Conservation (phyloP, 2,113 vertebrate genomes). For the Falco punctatus region DNA sequence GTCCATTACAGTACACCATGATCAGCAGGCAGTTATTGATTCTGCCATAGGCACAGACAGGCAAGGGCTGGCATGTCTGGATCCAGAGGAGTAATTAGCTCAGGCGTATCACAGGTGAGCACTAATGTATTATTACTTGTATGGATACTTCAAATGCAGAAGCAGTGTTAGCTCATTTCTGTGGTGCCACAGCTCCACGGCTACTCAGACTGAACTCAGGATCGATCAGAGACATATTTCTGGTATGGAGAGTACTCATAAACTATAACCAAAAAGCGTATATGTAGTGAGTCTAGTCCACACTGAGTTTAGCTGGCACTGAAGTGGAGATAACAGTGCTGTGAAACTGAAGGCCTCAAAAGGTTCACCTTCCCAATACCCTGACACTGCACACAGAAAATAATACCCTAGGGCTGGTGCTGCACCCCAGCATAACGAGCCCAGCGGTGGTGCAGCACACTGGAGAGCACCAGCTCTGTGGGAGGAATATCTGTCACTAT, state of each 20-base stretch:
- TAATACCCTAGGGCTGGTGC: not conserved
- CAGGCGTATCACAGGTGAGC: not conserved
- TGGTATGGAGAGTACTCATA: not conserved
- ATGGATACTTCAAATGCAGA: not conserved
- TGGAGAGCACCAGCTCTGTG: not conserved
- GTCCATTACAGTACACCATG: not conserved
- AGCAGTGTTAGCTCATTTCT: not conserved
- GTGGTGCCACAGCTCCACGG: not conserved
- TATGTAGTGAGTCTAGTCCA: not conserved
- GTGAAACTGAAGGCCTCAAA: not conserved
- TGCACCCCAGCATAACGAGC: accelerated
- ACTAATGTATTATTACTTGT: not conserved
- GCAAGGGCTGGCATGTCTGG: not conserved
- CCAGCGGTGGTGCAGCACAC: accelerated
- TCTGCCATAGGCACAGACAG: not conserved
- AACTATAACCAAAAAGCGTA: not conserved
- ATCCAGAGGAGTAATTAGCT: not conserved
- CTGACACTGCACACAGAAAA: not conserved
- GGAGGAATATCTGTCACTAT: not conserved
- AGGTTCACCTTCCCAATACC: not conserved
- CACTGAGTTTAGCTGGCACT: not conserved
- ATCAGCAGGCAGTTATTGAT: not conserved
- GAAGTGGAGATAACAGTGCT: not conserved
- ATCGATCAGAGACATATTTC: not conserved
- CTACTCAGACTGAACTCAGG: not conserved